A percentile compares a stretch with the other conserved stretches of the same genome.
These are phyloP conservation scores for Venturia canescens DNA, from an alignment of 1,140 invertebrate species.

Conservation along the genomic window DNA sequence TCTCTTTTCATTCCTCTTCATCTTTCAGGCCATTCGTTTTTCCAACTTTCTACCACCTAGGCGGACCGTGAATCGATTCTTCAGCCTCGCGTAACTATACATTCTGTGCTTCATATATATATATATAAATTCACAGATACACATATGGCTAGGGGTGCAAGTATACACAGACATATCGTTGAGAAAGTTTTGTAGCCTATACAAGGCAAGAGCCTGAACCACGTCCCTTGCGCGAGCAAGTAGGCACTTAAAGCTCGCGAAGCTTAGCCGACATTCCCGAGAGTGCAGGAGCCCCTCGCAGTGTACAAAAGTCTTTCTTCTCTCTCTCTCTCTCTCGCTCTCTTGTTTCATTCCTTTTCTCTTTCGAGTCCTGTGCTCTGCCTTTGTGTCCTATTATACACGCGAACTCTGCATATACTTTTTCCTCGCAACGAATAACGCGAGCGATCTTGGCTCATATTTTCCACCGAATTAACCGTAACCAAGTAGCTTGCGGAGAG, in stretches of 20 bases:
- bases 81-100: constrained; percentile 16
- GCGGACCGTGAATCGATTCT: constrained; percentile 29
- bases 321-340: constrained; percentile 28
- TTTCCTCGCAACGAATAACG: constrained; percentile 13
- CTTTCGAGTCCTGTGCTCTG: constrained; percentile 34
- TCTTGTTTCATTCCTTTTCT: neutral
- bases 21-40: constrained; percentile 28
- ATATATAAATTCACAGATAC: neutral
- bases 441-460: constrained; percentile 55
- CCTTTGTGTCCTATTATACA: neutral
- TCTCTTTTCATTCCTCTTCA: constrained; percentile 13
- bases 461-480: constrained; percentile 50
- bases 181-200: constrained; percentile 38
- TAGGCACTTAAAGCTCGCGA: constrained; percentile 41
- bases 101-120: neutral
- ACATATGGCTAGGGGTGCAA: neutral
- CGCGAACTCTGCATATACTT: neutral
- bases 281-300: constrained; percentile 14
- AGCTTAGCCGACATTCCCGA: constrained; percentile 40
- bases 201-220: constrained; percentile 9
- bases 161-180: constrained; percentile 1
- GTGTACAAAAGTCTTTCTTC: constrained; percentile 17
- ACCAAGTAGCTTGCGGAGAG: neutral
- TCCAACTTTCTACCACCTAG: constrained; percentile 12
- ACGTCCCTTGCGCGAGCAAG: constrained; percentile 10